These are phyloP conservation scores for Salminus brasiliensis DNA, from an alignment of 2,113 vertebrate species.

Conservation along the genomic window DNA sequence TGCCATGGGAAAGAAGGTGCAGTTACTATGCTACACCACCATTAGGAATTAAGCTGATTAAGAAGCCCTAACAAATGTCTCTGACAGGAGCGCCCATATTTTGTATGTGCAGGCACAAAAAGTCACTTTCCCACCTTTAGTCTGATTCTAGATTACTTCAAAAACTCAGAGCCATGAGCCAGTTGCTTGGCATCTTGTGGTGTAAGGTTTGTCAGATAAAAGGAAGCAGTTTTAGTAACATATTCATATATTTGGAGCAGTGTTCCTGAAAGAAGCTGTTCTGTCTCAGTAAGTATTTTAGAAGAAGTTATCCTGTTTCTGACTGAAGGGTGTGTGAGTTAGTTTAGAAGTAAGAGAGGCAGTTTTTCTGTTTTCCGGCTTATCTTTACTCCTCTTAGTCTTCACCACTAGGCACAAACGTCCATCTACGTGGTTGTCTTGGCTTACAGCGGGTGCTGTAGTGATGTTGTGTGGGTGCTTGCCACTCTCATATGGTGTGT, in stretches of 20 bases:
- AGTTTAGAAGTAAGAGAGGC: background rate
- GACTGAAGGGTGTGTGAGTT: background rate
- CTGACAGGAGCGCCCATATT: no score
- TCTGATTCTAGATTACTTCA: no score
- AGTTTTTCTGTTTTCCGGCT: background rate
- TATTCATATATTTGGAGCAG: background rate
- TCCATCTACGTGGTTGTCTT: conserved; percentile 1
- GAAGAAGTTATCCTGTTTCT: conserved; percentile 11
- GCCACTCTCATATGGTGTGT: background rate
- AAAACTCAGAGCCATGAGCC: no score
- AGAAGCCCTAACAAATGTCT: no score
- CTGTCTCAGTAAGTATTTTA: conserved; percentile 1
- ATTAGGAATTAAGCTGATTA: no score
- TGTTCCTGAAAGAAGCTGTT: conserved; percentile 14
- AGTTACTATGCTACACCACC: no score
- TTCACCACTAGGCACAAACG: conserved; percentile 16
- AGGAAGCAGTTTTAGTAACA: background rate
- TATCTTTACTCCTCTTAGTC: background rate
- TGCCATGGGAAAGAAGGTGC: no score
- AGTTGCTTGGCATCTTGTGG: no score
- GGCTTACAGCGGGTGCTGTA: background rate
- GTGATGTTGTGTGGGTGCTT: background rate
- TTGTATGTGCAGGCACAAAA: background rate
- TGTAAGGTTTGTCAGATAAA: no score
- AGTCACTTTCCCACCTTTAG: no score